These are phyloP conservation scores for Megaceryle maxima DNA, from an alignment of 2,113 vertebrate genomes.

Conservation along the genomic window DNA sequence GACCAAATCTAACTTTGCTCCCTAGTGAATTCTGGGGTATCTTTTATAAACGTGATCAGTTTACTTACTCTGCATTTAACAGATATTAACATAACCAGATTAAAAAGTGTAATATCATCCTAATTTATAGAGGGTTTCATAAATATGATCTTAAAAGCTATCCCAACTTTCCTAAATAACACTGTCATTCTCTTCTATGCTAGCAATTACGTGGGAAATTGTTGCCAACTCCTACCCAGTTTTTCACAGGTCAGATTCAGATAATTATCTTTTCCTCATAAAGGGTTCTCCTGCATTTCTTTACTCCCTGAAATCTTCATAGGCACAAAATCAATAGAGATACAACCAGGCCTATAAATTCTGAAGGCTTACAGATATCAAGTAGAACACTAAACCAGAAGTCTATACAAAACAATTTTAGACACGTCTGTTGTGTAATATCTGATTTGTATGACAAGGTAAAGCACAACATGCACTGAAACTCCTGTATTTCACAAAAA, in stretches of 20 bases:
- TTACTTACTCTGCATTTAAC: not conserved
- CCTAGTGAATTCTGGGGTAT: not conserved
- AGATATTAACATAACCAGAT: not conserved
- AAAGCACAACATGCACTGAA: not conserved
- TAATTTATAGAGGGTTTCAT: not conserved
- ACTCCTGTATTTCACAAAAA: not conserved
- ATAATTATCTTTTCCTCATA: not conserved
- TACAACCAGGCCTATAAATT: not conserved
- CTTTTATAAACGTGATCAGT: not conserved
- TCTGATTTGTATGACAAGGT: not conserved
- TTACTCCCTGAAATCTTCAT: not conserved
- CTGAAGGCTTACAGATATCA: not conserved
- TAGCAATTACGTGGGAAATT: not conserved
- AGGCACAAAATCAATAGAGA: not conserved
- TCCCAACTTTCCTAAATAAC: not conserved
- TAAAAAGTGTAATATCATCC: not conserved
- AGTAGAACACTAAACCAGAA: not conserved
- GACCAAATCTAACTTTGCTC: not conserved
- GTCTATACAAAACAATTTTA: not conserved
- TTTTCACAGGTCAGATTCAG: not conserved
- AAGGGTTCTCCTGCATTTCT: not conserved
- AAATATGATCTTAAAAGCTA: not conserved
- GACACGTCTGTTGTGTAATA: not conserved
- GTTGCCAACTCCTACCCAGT: not conserved
- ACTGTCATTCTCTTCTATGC: not conserved